Percentiles rank a stretch among this genome's conserved stretches.
Conservation (phyloP, 1,140 invertebrate genomes). For the Eupeodes corollae region DNA sequence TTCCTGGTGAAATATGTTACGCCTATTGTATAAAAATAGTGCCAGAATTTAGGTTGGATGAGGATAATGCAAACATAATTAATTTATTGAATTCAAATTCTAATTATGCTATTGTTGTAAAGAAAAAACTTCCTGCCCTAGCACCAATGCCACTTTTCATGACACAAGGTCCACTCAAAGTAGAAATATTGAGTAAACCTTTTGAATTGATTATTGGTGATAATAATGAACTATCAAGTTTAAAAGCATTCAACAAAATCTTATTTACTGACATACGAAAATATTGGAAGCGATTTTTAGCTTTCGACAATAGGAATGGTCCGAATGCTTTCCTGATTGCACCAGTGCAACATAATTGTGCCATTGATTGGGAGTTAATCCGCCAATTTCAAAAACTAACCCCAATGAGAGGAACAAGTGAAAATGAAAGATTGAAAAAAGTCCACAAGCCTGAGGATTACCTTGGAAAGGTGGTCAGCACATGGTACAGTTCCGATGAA, state of each 20-base stretch:
- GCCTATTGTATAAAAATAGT: slow-evolving; percentile 19
- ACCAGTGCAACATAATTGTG: slow-evolving; percentile 39
- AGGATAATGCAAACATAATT: slow-evolving; percentile 25
- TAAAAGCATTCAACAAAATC: slow-evolving; percentile 52
- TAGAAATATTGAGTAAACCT: slow-evolving; percentile 42
- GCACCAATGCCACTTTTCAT: slow-evolving; percentile 77
- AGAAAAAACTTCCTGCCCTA: slow-evolving; percentile 43
- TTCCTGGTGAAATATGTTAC: slow-evolving; percentile 18
- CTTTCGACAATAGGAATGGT: slow-evolving; percentile 48
- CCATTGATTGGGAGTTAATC: slow-evolving; percentile 56
- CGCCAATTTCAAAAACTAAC: slow-evolving; percentile 25
- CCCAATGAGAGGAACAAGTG: slow-evolving; percentile 10
- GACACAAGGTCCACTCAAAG: slow-evolving; percentile 64
- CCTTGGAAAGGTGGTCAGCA: slow-evolving; percentile 65
- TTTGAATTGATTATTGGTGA: slow-evolving; percentile 42
- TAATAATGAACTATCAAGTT: slow-evolving; percentile 38
- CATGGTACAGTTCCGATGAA: slow-evolving; percentile 68
- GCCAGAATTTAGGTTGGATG: slow-evolving; percentile 13
- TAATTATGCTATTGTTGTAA: slow-evolving; percentile 49
- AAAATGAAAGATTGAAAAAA: slow-evolving; percentile 44
- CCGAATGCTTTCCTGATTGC: slow-evolving; percentile 66
- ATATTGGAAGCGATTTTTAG: slow-evolving; percentile 66
- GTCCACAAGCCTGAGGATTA: slow-evolving; percentile 49
- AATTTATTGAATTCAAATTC: slow-evolving; percentile 21
- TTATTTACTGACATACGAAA: slow-evolving; percentile 55